phyloP scores from a whole-genome alignment of 2,113 vertebrate species.

The Pygoscelis antarcticus region DNA sequence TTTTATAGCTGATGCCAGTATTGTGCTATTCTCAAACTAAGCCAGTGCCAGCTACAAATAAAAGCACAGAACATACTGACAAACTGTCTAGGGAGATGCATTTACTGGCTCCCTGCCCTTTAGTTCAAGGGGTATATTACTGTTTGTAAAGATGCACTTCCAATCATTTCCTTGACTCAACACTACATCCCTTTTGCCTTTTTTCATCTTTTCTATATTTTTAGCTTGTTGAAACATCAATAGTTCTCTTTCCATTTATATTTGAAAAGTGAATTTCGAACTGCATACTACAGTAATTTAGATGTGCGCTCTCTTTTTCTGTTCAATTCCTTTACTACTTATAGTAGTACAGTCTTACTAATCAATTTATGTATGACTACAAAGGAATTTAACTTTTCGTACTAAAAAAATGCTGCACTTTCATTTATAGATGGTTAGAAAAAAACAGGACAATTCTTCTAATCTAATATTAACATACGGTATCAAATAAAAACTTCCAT shows the following conservation, averaged over 20 bases:
- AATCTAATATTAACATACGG: not conserved
- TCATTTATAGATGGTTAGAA: not conserved
- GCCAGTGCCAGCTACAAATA: not conserved
- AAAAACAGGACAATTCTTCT: not conserved
- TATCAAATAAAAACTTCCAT: not conserved
- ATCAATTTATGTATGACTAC: not conserved
- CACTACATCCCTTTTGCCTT: not conserved
- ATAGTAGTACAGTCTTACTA: not conserved
- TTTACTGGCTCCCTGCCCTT: not conserved
- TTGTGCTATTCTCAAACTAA: not conserved
- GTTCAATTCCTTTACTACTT: not conserved
- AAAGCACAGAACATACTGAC: not conserved
- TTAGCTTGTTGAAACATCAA: not conserved
- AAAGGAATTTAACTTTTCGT: not conserved
- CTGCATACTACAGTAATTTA: not conserved
- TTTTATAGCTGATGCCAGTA: not conserved
- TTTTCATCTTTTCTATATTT: not conserved
- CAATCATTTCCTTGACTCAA: not conserved
- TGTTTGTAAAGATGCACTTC: not conserved
- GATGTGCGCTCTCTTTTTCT: not conserved
- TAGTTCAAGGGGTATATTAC: not conserved
- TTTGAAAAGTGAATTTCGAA: not conserved
- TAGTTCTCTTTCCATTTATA: not conserved
- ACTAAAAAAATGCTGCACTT: not conserved
- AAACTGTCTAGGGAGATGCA: not conserved